phyloP scores from a whole-genome alignment of 2,113 vertebrate genomes.

The Columba livia region DNA sequence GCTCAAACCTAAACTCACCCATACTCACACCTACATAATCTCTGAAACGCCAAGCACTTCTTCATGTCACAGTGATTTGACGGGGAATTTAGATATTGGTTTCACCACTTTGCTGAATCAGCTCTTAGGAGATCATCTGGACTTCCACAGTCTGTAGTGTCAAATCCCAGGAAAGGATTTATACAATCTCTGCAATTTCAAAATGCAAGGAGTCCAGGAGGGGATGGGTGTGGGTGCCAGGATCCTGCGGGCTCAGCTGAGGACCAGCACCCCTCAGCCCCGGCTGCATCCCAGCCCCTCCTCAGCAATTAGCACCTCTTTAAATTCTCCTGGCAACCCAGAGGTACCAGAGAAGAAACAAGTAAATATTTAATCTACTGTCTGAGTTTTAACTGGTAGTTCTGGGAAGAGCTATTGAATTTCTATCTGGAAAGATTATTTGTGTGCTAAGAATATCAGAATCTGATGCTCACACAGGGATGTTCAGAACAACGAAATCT shows the following conservation, averaged over 20 bases:
- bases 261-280: background rate
- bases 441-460: constrained; percentile 18
- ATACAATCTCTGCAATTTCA: accelerated
- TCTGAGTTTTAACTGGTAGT: constrained; percentile 25
- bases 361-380: constrained; percentile 59
- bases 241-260: accelerated
- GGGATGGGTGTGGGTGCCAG: accelerated
- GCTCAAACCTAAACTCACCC: background rate
- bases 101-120: background rate
- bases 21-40: background rate
- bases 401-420: constrained; percentile 17
- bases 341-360: background rate
- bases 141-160: background rate
- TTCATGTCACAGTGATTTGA: background rate
- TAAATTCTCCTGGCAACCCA: constrained; percentile 26
- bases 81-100: background rate
- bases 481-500: background rate
- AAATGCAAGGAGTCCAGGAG: accelerated
- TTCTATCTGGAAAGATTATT: constrained; percentile 2
- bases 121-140: background rate
- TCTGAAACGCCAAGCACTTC: background rate
- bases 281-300: background rate
- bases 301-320: background rate
- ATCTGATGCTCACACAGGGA: background rate
- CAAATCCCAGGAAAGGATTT: background rate